phyloP scores from a whole-genome alignment of 53 echinoderm and acorn worm species.

The Paracentrotus lividus region DNA sequence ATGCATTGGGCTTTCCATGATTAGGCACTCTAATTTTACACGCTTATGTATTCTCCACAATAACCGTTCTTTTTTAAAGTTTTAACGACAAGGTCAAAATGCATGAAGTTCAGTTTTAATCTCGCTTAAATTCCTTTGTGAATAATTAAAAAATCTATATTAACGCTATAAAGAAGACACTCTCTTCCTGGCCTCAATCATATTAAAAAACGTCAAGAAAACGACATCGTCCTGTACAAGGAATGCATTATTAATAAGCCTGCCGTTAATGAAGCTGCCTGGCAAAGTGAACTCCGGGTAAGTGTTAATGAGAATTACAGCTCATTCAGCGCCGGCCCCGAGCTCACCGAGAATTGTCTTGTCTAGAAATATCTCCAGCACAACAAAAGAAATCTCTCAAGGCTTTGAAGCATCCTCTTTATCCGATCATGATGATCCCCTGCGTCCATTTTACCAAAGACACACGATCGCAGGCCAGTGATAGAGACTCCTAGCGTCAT shows the following conservation, averaged over 20 bases:
- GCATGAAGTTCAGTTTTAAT: neutral
- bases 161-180: neutral
- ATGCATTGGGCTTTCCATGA: neutral
- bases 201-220: neutral
- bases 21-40: neutral
- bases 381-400: neutral
- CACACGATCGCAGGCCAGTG: constrained; percentile 15
- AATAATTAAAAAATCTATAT: neutral
- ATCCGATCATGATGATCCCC: neutral
- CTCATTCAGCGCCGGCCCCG: neutral
- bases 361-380: neutral
- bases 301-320: neutral
- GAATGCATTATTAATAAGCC: neutral
- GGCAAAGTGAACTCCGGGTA: neutral
- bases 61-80: no score
- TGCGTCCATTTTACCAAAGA: neutral
- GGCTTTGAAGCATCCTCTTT: neutral
- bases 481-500: no score
- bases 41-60: neutral
- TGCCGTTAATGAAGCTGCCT: neutral
- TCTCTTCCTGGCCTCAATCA: neutral
- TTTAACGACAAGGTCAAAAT: neutral
- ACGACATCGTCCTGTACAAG: neutral
- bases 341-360: neutral
- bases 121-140: neutral